A percentile compares a stretch with the other conserved stretches of the same genome.
These are phyloP conservation scores for Oreocharis arfaki DNA, from an alignment of 2,113 vertebrate genomes.

Conservation along the genomic window DNA sequence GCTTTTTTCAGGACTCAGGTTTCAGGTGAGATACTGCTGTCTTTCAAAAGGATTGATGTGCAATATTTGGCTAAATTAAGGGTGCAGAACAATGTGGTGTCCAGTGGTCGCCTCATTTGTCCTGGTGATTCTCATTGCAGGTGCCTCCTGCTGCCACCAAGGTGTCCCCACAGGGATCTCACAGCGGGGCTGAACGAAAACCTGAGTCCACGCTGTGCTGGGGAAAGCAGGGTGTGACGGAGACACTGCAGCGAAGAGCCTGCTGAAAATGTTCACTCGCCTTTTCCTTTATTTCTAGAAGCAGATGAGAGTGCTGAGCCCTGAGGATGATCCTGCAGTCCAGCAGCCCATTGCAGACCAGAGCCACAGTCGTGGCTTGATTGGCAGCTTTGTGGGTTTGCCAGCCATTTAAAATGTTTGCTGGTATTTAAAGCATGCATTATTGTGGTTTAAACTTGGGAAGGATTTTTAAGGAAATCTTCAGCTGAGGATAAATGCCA, in stretches of 20 bases:
- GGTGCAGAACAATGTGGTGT: background rate
- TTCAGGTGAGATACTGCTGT: background rate
- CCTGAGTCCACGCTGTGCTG: accelerated
- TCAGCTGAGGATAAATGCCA: background rate
- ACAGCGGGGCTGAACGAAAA: background rate
- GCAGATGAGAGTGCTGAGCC: background rate
- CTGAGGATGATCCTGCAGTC: background rate
- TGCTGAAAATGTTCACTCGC: background rate
- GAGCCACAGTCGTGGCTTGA: accelerated
- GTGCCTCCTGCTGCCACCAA: background rate
- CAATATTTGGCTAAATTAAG: background rate
- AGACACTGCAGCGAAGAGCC: background rate
- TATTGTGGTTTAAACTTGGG: background rate
- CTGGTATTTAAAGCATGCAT: background rate
- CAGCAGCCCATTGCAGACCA: accelerated
- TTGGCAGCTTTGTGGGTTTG: background rate
- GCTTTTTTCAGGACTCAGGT: background rate
- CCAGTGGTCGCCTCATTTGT: background rate
- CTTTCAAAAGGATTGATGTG: background rate
- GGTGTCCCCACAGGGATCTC: background rate
- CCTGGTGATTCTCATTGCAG: background rate
- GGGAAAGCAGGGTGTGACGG: background rate
- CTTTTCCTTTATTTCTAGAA: background rate
- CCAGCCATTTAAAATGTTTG: background rate
- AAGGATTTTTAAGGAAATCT: background rate